Conservation (phyloP, 2,113 vertebrate species). For the Melanotaenia duboulayi region DNA sequence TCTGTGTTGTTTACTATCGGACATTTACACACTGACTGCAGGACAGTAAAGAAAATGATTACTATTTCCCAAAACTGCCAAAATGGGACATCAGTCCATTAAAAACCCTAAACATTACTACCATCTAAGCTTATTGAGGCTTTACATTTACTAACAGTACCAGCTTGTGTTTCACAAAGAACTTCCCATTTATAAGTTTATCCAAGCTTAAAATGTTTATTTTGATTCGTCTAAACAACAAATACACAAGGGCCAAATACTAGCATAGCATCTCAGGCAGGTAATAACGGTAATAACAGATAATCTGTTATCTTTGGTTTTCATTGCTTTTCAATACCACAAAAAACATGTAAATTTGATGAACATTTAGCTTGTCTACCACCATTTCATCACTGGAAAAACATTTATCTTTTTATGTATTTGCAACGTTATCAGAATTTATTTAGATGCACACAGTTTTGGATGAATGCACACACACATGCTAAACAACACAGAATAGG, state of each 20-base stretch:
- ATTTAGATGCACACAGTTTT: slow-evolving; percentile 53
- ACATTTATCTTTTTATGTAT: slow-evolving; percentile 33
- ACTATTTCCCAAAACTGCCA: too few relatives aligned
- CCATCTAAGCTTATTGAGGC: not conserved
- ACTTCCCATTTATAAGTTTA: not conserved
- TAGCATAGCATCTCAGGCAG: not conserved
- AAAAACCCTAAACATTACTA: too few relatives aligned
- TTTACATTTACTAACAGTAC: not conserved
- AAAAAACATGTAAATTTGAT: slow-evolving; percentile 2
- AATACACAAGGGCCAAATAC: not conserved
- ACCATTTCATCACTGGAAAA: slow-evolving; percentile 15
- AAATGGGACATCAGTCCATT: too few relatives aligned
- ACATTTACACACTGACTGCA: too few relatives aligned
- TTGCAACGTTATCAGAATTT: slow-evolving; percentile 55
- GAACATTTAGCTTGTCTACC: not conserved
- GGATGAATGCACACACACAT: slow-evolving; percentile 34
- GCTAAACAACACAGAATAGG: slow-evolving; percentile 42
- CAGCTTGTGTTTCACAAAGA: not conserved
- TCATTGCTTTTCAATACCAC: slow-evolving; percentile 17
- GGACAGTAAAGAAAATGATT: too few relatives aligned
- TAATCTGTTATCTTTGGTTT: slow-evolving; percentile 21
- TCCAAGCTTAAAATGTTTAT: slow-evolving; percentile 21
- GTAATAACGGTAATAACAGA: slow-evolving; percentile 39
- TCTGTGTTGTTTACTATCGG: too few relatives aligned
- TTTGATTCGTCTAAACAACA: slow-evolving; percentile 1